phyloP scores from a whole-genome alignment of 2,113 vertebrate species.

The Lamprotornis superbus region DNA sequence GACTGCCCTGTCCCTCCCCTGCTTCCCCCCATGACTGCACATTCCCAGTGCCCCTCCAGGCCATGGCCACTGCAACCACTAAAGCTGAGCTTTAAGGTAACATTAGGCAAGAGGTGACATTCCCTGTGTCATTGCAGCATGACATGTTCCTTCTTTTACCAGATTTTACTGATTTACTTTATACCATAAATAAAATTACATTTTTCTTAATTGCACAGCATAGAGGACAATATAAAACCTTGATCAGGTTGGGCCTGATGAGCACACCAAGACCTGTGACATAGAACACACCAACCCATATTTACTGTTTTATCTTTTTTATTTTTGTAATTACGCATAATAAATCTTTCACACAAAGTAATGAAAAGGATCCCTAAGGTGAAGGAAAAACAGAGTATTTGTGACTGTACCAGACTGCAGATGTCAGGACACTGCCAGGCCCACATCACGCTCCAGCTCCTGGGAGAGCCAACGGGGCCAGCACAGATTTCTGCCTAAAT shows the following conservation, averaged over 20 bases:
- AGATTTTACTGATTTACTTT: neutral
- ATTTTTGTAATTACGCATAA: conserved; percentile 7
- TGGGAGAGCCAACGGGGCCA: neutral
- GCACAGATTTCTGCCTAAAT: neutral
- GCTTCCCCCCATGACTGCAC: rapidly evolving
- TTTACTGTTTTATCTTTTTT: neutral
- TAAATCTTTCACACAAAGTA: conserved; percentile 42
- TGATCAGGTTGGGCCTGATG: rapidly evolving
- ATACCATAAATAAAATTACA: neutral
- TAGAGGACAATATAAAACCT: neutral
- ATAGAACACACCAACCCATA: neutral
- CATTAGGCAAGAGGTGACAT: neutral
- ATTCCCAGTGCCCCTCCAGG: neutral
- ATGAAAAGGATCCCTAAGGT: conserved; percentile 20
- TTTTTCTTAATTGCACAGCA: rapidly evolving
- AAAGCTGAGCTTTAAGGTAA: neutral
- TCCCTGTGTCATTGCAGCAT: rapidly evolving
- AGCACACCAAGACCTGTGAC: rapidly evolving
- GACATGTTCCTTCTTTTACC: neutral
- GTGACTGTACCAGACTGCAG: neutral
- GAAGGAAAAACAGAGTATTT: neutral
- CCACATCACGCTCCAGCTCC: neutral
- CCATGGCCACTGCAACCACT: rapidly evolving
- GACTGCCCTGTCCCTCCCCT: neutral
- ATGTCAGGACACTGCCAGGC: neutral